phyloP scores from a whole-genome alignment of 2,888 invertebrate species.

The Polydesmus complanatus region DNA sequence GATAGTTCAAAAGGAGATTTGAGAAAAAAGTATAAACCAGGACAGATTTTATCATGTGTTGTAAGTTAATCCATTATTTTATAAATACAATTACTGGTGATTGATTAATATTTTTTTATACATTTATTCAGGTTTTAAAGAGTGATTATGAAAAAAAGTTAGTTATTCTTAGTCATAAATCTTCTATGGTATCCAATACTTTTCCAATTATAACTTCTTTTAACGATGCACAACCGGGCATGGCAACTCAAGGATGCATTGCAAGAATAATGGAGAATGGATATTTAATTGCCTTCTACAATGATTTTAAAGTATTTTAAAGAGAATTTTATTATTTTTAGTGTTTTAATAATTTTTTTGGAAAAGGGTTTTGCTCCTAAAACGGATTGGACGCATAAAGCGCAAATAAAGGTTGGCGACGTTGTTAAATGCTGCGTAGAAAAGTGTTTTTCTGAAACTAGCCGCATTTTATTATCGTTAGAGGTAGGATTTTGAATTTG shows the following conservation, averaged over 20 bases:
- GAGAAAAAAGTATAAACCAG: neutral
- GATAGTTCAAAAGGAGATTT: neutral
- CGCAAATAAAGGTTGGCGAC: neutral
- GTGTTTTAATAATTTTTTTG: neutral
- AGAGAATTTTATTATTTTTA: neutral
- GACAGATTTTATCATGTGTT: neutral
- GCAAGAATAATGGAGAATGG: neutral
- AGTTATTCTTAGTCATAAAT: neutral
- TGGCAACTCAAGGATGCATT: neutral
- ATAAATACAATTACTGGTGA: neutral
- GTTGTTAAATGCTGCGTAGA: neutral
- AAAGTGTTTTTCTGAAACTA: neutral
- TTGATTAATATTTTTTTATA: too few relatives aligned
- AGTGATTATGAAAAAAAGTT: neutral
- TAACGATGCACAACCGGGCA: neutral
- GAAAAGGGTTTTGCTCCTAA: neutral
- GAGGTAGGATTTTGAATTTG: neutral
- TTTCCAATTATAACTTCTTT: neutral
- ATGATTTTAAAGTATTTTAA: neutral
- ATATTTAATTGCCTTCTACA: neutral
- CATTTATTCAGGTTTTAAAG: neutral
- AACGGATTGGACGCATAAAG: neutral
- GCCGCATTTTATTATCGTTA: neutral
- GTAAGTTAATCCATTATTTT: neutral
- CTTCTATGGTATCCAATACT: neutral